Evolutionary conservation across 2,113 vertebrate genomes (phyloP).

Genomic region (Etheostoma spectabile): DNA sequence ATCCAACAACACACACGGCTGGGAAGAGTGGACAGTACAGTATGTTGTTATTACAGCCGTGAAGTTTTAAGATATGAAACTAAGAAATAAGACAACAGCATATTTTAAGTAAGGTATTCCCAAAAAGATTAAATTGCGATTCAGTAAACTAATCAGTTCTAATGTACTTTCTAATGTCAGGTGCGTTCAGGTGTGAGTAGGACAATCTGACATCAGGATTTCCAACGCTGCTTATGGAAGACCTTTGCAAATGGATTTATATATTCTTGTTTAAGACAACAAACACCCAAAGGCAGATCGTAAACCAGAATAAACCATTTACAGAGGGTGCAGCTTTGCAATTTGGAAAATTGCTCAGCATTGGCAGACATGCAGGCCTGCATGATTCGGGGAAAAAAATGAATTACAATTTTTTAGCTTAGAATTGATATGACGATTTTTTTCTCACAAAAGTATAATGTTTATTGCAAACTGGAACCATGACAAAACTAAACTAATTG

Average conservation of each 20-base stretch:
- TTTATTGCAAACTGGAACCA: no score
- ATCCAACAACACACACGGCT: constrained; percentile 10
- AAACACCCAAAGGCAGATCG: not conserved
- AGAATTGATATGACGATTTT: no score
- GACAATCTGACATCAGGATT: not conserved
- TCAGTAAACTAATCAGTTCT: not conserved
- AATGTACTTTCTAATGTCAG: not conserved
- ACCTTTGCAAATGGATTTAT: not conserved
- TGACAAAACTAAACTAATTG: no score
- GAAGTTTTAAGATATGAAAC: not conserved
- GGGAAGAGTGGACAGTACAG: not conserved
- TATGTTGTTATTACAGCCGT: not conserved
- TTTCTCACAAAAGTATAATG: no score
- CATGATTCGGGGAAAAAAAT: no score
- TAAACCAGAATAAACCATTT: constrained; percentile 8
- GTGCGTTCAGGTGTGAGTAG: not conserved
- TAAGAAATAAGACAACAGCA: not conserved
- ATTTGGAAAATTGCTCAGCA: not conserved
- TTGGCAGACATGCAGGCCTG: not conserved
- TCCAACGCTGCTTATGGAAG: not conserved
- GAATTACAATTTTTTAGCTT: no score
- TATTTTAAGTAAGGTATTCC: not conserved
- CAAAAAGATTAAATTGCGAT: not conserved
- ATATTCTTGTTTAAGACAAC: not conserved
- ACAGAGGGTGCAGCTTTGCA: constrained; percentile 7